Conservation (phyloP, 2,797 vertebrate genomes). For the Protonibea diacanthus region DNA sequence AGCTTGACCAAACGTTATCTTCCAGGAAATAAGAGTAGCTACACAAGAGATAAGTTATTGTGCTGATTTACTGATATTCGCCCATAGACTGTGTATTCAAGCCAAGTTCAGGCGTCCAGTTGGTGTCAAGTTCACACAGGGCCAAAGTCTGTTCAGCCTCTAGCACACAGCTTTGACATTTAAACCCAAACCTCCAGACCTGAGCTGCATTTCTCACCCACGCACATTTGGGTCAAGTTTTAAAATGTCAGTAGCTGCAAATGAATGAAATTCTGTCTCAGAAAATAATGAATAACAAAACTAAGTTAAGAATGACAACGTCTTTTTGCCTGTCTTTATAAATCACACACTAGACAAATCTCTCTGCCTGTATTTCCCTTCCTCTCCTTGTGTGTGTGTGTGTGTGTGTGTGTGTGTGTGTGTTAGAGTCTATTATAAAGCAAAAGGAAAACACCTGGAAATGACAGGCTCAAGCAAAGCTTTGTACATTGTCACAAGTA, state of each 20-base stretch:
- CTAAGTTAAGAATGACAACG: not conserved
- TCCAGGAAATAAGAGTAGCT: slow-evolving; percentile 6
- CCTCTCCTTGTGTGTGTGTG: not conserved
- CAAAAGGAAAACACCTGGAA: slow-evolving; percentile 72
- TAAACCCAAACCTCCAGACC: slow-evolving; percentile 40
- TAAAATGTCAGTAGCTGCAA: not conserved
- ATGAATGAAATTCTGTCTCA: not conserved
- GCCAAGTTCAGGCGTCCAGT: slow-evolving; percentile 52
- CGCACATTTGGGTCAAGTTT: not conserved
- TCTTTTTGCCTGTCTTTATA: slow-evolving; percentile 4
- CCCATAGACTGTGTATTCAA: slow-evolving; percentile 11
- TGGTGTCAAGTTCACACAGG: slow-evolving; percentile 63
- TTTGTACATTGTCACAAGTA: slow-evolving; percentile 46
- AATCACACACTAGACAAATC: not conserved
- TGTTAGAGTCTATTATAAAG: slow-evolving; percentile 7
- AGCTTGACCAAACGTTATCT: not conserved
- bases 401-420: not conserved
- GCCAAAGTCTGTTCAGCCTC: slow-evolving; percentile 46
- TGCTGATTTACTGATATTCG: slow-evolving; percentile 12
- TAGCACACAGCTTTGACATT: slow-evolving; percentile 49
- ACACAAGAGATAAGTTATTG: not conserved
- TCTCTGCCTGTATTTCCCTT: not conserved
- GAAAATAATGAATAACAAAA: not conserved
- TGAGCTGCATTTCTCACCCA: slow-evolving; percentile 17
- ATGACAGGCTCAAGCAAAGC: slow-evolving; percentile 46